phyloP scores from a whole-genome alignment of 2,888 invertebrate species.

The Tanypteryx hageni region DNA sequence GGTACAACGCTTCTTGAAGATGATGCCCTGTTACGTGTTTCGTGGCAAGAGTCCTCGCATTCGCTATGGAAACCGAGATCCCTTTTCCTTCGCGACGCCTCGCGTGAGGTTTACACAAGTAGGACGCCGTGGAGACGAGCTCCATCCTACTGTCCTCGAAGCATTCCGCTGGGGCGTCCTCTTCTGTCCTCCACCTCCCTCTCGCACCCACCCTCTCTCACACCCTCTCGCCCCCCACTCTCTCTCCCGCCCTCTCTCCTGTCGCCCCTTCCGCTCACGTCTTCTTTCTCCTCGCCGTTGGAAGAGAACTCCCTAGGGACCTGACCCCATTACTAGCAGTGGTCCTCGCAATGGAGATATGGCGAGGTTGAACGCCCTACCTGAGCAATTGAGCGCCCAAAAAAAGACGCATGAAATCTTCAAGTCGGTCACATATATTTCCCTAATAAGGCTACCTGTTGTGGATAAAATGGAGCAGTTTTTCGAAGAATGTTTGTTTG shows the following conservation, averaged over 20 bases:
- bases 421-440: constrained; percentile 22
- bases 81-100: background rate
- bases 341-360: too few species aligned
- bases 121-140: background rate
- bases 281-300: constrained; percentile 25
- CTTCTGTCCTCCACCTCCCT: too few species aligned
- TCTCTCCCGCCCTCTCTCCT: background rate
- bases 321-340: constrained; percentile 37
- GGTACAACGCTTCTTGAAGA: constrained; percentile 23
- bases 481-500: background rate
- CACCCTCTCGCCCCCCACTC: background rate
- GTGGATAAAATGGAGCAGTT: background rate
- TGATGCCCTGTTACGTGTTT: constrained; percentile 21
- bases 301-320: constrained; percentile 12
- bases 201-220: too few species aligned
- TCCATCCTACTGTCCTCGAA: background rate
- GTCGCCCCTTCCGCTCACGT: background rate
- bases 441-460: constrained; percentile 50
- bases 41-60: background rate
- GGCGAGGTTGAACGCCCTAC: background rate
- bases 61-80: background rate
- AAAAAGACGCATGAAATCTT: background rate
- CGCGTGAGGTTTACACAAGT: background rate
- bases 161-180: background rate
- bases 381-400: background rate